These are phyloP conservation scores for Campoletis raptor DNA, from an alignment of 2,888 invertebrate genomes.

Conservation along the genomic window DNA sequence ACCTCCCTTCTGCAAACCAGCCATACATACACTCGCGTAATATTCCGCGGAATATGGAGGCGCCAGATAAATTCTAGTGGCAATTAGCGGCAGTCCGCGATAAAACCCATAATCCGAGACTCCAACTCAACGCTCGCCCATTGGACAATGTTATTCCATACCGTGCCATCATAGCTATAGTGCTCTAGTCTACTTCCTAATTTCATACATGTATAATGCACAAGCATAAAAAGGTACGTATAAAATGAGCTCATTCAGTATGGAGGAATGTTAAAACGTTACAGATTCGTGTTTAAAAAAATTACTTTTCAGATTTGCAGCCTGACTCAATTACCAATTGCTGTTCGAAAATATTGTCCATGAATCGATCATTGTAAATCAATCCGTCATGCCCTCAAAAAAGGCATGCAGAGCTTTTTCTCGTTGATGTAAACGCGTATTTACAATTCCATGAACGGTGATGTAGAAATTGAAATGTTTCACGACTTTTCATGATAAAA, in stretches of 20 bases:
- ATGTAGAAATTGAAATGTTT: not conserved
- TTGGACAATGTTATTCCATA: conserved; percentile 22
- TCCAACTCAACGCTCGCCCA: conserved; percentile 59
- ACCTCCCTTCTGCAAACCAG: conserved; percentile 29
- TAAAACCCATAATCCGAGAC: conserved; percentile 77
- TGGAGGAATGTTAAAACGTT: not conserved
- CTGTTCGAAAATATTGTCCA: not conserved
- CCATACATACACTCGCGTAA: conserved; percentile 58
- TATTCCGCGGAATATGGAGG: conserved; percentile 73
- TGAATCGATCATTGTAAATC: not conserved
- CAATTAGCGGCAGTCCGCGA: conserved; percentile 77
- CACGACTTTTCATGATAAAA: not conserved
- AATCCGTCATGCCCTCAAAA: not conserved
- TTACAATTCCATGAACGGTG: not conserved
- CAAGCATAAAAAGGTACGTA: conserved; percentile 6
- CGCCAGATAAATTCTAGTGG: conserved; percentile 75
- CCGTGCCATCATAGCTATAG: conserved; percentile 13
- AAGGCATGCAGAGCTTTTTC: not conserved
- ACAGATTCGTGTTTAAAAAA: not conserved
- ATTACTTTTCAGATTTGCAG: not conserved
- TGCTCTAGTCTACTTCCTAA: not conserved
- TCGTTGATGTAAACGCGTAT: not conserved
- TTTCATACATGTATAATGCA: not conserved
- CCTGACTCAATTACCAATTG: not conserved
- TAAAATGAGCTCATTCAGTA: not conserved